A percentile compares a stretch with the other conserved stretches of the same genome.
Evolutionary conservation across 2,888 invertebrate species (phyloP).

Genomic region (Eustalomyia histrio): DNA sequence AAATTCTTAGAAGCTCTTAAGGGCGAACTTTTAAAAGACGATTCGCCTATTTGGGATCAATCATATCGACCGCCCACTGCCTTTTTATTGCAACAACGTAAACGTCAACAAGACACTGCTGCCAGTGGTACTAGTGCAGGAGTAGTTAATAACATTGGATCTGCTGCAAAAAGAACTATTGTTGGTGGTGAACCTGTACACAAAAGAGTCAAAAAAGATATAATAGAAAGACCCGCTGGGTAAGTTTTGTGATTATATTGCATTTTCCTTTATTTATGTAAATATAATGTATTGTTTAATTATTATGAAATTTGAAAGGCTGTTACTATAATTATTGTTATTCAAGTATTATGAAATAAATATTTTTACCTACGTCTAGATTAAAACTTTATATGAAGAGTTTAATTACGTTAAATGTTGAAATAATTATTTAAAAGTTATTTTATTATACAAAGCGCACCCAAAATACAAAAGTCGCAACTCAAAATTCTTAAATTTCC

Average conservation of each 20-base stretch:
- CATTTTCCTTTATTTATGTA: not conserved
- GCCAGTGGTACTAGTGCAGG: constrained; percentile 29
- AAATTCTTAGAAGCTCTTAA: constrained; percentile 93
- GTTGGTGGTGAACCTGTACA: constrained; percentile 73
- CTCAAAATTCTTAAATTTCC: no score
- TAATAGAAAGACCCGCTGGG: constrained; percentile 72
- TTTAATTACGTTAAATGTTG: not conserved
- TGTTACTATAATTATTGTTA: constrained; percentile 7
- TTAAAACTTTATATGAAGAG: no score
- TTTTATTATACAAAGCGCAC: not conserved
- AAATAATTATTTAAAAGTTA: not conserved
- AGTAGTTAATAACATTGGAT: constrained; percentile 58
- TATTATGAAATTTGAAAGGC: constrained; percentile 18
- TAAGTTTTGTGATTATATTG: constrained; percentile 54
- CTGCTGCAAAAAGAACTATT: constrained; percentile 68
- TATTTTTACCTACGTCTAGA: not conserved
- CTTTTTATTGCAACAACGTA: constrained; percentile 77
- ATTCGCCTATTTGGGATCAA: constrained; percentile 96
- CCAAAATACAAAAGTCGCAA: no score
- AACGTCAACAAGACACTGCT: constrained; percentile 75
- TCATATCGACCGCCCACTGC: constrained; percentile 85
- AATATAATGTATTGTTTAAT: not conserved
- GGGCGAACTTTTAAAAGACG: constrained; percentile 90
- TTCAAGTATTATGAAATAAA: not conserved
- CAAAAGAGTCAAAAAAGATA: constrained; percentile 79